phyloP scores from a whole-genome alignment of 2,113 vertebrate species.

The Sciurus niger region DNA sequence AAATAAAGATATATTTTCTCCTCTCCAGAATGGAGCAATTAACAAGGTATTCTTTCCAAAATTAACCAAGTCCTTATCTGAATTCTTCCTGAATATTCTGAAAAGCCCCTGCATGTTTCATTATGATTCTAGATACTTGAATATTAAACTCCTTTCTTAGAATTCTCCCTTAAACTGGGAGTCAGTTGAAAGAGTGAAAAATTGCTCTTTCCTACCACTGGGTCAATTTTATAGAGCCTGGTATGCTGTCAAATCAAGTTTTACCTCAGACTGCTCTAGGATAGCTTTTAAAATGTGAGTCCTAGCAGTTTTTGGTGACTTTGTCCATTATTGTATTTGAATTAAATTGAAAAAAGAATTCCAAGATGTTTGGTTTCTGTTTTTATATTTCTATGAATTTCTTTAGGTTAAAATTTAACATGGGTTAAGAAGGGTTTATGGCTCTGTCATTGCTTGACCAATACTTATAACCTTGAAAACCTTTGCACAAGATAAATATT shows the following conservation, averaged over 20 bases:
- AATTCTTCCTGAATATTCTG: background rate
- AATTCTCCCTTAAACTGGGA: background rate
- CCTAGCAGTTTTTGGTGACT: background rate
- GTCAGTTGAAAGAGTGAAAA: conserved; percentile 1
- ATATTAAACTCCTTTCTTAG: background rate
- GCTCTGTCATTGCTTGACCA: conserved; percentile 14
- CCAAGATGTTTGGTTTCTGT: conserved; percentile 2
- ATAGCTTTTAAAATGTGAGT: conserved; percentile 45
- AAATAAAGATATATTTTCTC: background rate
- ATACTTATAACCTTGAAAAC: conserved; percentile 16
- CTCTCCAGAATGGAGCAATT: background rate
- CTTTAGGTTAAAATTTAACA: conserved; percentile 53
- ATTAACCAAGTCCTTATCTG: conserved; percentile 20
- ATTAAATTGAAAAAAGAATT: background rate
- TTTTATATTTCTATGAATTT: conserved; percentile 55
- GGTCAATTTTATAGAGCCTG: conserved; percentile 2
- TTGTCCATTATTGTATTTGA: background rate
- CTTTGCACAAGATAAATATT: conserved; percentile 33
- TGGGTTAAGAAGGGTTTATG: background rate
- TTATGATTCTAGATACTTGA: background rate
- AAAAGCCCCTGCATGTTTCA: conserved; percentile 2
- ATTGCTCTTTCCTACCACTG: background rate
- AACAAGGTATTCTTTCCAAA: conserved; percentile 38
- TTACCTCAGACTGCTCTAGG: background rate
- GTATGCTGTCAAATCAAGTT: background rate